Evolutionary conservation across 2,888 invertebrate genomes (phyloP).

Genomic region (Campaea margaritaria): DNA sequence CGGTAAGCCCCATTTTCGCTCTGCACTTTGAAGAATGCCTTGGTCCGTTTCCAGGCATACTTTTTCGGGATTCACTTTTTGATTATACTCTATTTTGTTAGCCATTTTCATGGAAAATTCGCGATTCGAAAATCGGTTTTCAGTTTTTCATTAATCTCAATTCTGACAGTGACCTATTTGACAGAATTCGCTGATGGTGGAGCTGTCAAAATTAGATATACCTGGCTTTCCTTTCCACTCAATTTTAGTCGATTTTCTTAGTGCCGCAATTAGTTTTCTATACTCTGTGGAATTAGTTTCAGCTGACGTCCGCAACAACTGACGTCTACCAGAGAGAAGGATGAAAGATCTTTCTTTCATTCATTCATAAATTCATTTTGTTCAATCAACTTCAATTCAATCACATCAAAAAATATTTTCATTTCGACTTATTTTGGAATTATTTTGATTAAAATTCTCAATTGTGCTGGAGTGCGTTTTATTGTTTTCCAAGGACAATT

Average conservation of each 20-base stretch:
- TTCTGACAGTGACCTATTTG: constrained; percentile 6
- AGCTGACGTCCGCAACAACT: too few species aligned
- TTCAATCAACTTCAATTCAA: background rate
- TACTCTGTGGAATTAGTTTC: too few species aligned
- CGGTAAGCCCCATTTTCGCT: constrained; percentile 88
- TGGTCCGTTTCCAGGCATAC: constrained; percentile 79
- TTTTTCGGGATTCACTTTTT: constrained; percentile 72
- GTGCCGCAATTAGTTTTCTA: too few species aligned
- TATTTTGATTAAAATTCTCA: background rate
- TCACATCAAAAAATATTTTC: too few species aligned
- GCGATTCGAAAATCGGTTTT: constrained; percentile 35
- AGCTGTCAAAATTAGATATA: background rate
- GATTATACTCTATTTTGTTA: constrained; percentile 59
- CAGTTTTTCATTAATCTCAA: constrained; percentile 11
- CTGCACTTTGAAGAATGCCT: constrained; percentile 79
- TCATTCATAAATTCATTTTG: too few species aligned
- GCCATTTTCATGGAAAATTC: constrained; percentile 55
- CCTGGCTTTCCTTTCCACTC: too few species aligned
- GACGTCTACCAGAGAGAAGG: too few species aligned
- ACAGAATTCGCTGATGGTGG: background rate
- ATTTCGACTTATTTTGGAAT: too few species aligned
- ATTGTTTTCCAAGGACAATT: constrained; percentile 2
- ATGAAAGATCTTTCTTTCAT: too few species aligned
- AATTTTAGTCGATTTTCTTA: too few species aligned
- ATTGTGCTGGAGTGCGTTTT: background rate